Conservation (phyloP, 2,113 vertebrate genomes). For the Tachysurus fulvidraco region DNA sequence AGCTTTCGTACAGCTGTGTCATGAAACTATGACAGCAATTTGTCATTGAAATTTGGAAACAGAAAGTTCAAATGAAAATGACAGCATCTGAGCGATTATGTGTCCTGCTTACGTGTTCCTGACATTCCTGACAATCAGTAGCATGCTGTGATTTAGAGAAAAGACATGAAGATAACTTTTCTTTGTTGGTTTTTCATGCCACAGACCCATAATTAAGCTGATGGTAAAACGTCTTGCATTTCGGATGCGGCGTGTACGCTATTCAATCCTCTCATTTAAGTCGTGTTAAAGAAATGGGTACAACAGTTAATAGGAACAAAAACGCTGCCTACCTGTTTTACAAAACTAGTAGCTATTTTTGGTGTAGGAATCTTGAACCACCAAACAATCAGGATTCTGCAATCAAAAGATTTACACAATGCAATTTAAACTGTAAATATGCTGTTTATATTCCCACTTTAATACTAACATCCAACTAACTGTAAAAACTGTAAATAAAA, state of each 20-base stretch:
- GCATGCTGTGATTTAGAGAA: not conserved
- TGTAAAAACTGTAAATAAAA: not conserved
- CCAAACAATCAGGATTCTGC: slow-evolving; percentile 60
- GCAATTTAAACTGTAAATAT: not conserved
- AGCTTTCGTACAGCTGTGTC: not conserved
- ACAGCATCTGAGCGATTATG: not conserved
- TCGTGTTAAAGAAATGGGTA: not conserved
- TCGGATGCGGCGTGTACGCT: not conserved
- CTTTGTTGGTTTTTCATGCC: not conserved
- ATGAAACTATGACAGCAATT: not conserved
- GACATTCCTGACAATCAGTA: not conserved
- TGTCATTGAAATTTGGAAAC: not conserved
- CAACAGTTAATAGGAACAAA: not conserved
- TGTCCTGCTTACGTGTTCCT: not conserved
- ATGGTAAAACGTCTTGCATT: not conserved
- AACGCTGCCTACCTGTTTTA: slow-evolving; percentile 50
- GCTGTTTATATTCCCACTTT: not conserved
- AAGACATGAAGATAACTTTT: not conserved
- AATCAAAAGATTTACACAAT: slow-evolving; percentile 19
- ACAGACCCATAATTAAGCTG: not conserved
- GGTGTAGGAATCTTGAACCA: slow-evolving; percentile 57
- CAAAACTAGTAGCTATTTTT: slow-evolving; percentile 49
- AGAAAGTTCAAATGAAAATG: not conserved
- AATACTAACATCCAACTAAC: not conserved
- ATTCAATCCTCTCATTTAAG: no score